Conservation (phyloP, 1,140 invertebrate genomes). For the Parasteatoda tepidariorum region DNA sequence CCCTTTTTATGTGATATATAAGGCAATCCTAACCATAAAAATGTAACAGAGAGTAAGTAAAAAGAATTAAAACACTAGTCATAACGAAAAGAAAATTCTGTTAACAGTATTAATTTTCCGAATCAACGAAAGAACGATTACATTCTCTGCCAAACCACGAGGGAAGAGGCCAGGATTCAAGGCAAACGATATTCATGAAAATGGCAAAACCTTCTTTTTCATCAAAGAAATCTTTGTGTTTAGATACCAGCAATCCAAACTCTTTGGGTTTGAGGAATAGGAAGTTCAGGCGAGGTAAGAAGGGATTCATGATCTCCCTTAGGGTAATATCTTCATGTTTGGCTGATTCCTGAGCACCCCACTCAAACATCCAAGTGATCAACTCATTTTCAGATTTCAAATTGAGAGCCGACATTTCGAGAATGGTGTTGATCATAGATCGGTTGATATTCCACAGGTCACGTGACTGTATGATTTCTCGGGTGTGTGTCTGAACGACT, state of each 20-base stretch:
- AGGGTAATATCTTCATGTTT: background rate
- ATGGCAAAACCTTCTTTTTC: background rate
- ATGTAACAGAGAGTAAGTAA: too few relatives aligned
- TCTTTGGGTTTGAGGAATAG: background rate
- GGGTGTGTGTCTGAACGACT: background rate
- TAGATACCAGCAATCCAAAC: background rate
- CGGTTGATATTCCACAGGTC: background rate
- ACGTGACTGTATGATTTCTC: background rate
- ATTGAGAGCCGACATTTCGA: background rate
- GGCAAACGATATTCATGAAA: slow-evolving; percentile 15
- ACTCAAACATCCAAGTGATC: background rate
- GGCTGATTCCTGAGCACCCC: background rate
- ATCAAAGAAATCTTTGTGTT: background rate
- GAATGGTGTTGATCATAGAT: background rate
- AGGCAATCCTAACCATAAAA: too few relatives aligned
- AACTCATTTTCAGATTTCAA: background rate
- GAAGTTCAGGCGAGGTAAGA: background rate
- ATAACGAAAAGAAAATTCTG: too few relatives aligned
- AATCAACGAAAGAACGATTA: too few relatives aligned
- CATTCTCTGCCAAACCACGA: too few relatives aligned
- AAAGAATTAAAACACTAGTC: too few relatives aligned
- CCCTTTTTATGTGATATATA: too few relatives aligned
- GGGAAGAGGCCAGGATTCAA: background rate
- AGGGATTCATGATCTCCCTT: background rate
- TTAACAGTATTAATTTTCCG: too few relatives aligned